Evolutionary conservation across 2,797 vertebrate genomes (phyloP), one percentile per base, ranked within the genome.

Genomic region (Cirrhinus mrigala): DNA sequence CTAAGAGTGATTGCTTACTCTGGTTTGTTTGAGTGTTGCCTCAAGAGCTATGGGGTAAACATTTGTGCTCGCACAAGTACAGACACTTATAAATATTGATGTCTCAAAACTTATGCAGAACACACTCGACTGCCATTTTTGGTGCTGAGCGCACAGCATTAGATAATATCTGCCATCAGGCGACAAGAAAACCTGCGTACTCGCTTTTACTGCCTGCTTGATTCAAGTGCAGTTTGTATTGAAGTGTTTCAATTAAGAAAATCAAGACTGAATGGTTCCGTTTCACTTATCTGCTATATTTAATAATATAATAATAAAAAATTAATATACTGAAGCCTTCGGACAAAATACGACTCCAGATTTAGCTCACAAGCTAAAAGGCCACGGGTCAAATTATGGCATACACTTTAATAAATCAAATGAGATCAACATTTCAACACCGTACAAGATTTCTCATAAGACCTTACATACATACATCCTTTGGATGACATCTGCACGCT

Each of bases 401-500:
- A 79, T 88, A 88, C 44, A 86, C 85, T 87, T 90, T 82, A 82
- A 79, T 66, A 84, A 88, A 85, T 83, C 69, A 84, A 78, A 85
- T 86, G 82, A 73, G 83, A 85, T 84, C 81, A 76, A 79, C 78
- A 74, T 79, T 77, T 85, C 54, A 80, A 82, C 24, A 33, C 62
- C 2, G 60, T 77, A 33, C 85, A 68, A 82, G 37, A 71, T 76
- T 79, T 80, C 37, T 66, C 54, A 75, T 70, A 64, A 68, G 70
- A 85, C 64, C 88, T 88, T 84, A 82, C 73, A 75, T 85, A 37
- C 66, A 88, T 62, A 91, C 80, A 90, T 87, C 58, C 50, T 84
- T 68, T 85, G 83, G 89, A 89, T 60, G 86, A 81, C 84, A 71
- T 89, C 83, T 92, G 87, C 90, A 86, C 27, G 70, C 90, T 86